Base-by-base conservation (phyloP, 2,888 invertebrate genomes). In the Dusona sp. region DNA sequence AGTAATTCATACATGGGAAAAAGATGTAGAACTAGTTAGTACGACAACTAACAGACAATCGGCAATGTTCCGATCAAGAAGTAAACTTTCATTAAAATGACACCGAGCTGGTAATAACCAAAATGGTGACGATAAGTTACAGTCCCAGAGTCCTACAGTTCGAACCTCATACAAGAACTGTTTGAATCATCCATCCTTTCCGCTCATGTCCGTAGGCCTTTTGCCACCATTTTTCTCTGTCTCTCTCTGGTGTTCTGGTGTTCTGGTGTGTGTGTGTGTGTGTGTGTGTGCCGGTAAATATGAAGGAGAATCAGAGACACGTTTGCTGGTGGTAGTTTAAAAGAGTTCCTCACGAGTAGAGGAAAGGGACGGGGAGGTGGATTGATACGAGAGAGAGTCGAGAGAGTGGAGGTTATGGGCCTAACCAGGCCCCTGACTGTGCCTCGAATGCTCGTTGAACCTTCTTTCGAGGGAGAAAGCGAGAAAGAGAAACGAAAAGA, bases 401-500 rank as follows among this genome's bases (percentile, higher is more conserved):
- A 77, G 70, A 61, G 86, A 85, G 78, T 65, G 82, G 79, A 86
- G 57, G 79, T 83, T 74, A 45, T 22, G 84, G 84, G 78, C 78
- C 84, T 64, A 68, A 83, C 67, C 86, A 80, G 74, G 77, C 81
- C 83, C 81, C 77, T 68, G 81, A 84, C 78, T 84, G 67, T 84
- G 68, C 54, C 74, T 84, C 74, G 81, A 74, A 82, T 82, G 81
- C 67, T 64, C 61, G 75, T 51, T 65, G 77, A 67, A 68, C 81
- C 65, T 68, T 73, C 61, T 79, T 61, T 72, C 78, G 64, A 57
- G 83, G 83, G 83, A 73, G 81, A 86, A 81, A 83, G 86, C 83
- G 86, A 81, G 81, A 81, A 78, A 81, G 86, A 84, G 73, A 79
- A 84, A 78, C 51, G 48, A 61, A 68, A 78, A 74, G 86, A 83